Conservation (phyloP, 2,888 invertebrate species). For the Abrostola tripartita region DNA sequence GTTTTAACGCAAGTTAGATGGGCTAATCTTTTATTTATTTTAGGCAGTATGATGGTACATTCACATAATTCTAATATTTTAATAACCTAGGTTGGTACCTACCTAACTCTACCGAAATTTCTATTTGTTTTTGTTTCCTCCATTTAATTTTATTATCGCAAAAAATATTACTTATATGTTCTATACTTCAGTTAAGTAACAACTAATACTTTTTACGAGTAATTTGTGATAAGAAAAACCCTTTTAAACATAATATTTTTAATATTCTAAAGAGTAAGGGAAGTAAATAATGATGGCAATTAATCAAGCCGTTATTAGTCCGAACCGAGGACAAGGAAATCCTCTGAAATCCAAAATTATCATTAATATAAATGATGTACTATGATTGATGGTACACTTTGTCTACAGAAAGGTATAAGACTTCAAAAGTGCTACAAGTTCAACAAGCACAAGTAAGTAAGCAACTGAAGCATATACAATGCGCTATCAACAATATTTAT, state of each 20-base stretch:
- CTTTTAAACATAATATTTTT: background rate
- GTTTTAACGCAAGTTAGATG: conserved; percentile 54
- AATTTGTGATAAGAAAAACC: too few species aligned
- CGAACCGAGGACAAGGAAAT: conserved; percentile 36
- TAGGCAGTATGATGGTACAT: conserved; percentile 3
- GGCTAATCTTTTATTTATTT: conserved; percentile 58
- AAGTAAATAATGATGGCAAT: conserved; percentile 35
- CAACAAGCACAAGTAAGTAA: background rate
- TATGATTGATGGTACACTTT: conserved; percentile 35
- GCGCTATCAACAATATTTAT: conserved; percentile 25
- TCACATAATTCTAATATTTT: too few species aligned
- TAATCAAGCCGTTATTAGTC: conserved; percentile 43
- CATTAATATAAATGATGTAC: conserved; percentile 48
- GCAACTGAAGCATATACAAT: conserved; percentile 19
- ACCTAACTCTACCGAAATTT: too few species aligned
- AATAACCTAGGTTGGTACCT: too few species aligned
- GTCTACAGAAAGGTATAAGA: conserved; percentile 18
- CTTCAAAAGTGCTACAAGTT: conserved; percentile 12
- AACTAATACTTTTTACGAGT: too few species aligned
- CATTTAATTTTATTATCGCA: too few species aligned
- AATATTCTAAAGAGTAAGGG: conserved; percentile 4
- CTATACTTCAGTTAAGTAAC: too few species aligned
- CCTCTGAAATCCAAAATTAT: conserved; percentile 41
- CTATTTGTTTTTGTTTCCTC: too few species aligned
- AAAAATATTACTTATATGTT: too few species aligned